phyloP scores from a whole-genome alignment of 2,888 invertebrate species.

The Elysia crispata region DNA sequence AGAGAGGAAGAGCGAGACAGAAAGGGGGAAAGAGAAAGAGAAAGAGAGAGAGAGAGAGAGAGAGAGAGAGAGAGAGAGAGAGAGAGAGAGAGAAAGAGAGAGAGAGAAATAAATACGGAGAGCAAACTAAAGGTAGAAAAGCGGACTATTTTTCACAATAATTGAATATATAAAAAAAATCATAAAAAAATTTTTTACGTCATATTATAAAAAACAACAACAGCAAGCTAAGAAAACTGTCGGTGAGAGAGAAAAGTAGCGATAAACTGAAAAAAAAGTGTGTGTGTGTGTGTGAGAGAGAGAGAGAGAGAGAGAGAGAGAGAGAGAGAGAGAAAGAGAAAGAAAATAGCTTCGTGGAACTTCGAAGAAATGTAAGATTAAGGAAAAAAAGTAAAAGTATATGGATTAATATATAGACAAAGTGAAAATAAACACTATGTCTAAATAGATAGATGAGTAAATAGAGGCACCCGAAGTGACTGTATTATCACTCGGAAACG shows the following conservation, averaged over 20 bases:
- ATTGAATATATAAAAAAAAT: too few species aligned
- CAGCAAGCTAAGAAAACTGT: too few species aligned
- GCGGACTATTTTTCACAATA: too few species aligned
- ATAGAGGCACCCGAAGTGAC: neutral
- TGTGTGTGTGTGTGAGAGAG: neutral
- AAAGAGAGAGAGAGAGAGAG: slow-evolving; percentile 23
- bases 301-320: neutral
- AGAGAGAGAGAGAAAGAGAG: slow-evolving; percentile 20
- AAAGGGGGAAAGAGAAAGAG: slow-evolving; percentile 6
- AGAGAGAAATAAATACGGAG: neutral
- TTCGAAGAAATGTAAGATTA: neutral
- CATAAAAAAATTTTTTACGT: too few species aligned
- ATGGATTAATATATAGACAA: too few species aligned
- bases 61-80: slow-evolving; percentile 36
- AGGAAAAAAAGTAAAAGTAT: neutral
- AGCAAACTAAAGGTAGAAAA: too few species aligned
- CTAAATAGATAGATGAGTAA: neutral
- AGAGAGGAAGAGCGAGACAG: slow-evolving; percentile 13
- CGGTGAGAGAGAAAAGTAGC: too few species aligned
- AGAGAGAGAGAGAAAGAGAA: neutral
- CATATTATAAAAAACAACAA: too few species aligned
- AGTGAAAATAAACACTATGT: too few species aligned
- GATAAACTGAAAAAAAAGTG: too few species aligned
- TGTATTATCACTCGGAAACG: too few species aligned
- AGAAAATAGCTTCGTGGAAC: neutral